These are phyloP conservation scores for Quadroppia sp. DNA, from an alignment of 2,888 invertebrate genomes.

Conservation along the genomic window DNA sequence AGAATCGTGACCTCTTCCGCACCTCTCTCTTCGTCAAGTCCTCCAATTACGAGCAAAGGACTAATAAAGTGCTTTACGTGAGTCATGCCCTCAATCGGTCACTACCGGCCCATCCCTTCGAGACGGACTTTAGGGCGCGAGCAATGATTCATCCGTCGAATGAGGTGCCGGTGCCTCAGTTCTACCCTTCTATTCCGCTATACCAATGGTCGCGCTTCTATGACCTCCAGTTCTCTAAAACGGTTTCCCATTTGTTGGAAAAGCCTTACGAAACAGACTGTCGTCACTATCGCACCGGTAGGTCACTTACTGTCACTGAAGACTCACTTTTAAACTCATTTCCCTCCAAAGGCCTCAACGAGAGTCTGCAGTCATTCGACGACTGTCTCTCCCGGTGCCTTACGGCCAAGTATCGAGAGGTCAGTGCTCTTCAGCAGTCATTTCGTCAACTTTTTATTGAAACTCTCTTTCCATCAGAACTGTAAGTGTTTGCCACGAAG, in stretches of 20 bases:
- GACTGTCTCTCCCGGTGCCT: conserved; percentile 38
- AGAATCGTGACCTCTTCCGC: background rate
- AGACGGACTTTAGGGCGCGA: conserved; percentile 26
- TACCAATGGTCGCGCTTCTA: conserved; percentile 37
- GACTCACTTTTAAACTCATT: too few species aligned
- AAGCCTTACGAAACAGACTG: conserved; percentile 37
- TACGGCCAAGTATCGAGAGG: conserved; percentile 23
- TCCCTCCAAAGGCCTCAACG: background rate
- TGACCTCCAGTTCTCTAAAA: conserved; percentile 37
- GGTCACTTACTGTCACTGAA: background rate
- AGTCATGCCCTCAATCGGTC: conserved; percentile 7
- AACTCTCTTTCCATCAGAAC: too few species aligned
- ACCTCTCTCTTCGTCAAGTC: conserved; percentile 25
- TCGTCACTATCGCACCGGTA: conserved; percentile 28
- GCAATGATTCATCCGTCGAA: conserved; percentile 19
- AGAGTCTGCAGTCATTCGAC: conserved; percentile 27
- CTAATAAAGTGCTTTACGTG: conserved; percentile 35
- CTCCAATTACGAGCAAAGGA: conserved; percentile 24
- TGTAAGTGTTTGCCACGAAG: conserved; percentile 39
- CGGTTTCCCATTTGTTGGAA: conserved; percentile 35
- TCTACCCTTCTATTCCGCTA: conserved; percentile 35
- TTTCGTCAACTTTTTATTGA: too few species aligned
- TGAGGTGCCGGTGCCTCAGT: conserved; percentile 28
- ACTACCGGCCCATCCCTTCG: conserved; percentile 27
- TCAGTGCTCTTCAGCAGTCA: too few species aligned